phyloP scores from a whole-genome alignment of 23 tunicate genomes.

The Oikopleura dioica region DNA sequence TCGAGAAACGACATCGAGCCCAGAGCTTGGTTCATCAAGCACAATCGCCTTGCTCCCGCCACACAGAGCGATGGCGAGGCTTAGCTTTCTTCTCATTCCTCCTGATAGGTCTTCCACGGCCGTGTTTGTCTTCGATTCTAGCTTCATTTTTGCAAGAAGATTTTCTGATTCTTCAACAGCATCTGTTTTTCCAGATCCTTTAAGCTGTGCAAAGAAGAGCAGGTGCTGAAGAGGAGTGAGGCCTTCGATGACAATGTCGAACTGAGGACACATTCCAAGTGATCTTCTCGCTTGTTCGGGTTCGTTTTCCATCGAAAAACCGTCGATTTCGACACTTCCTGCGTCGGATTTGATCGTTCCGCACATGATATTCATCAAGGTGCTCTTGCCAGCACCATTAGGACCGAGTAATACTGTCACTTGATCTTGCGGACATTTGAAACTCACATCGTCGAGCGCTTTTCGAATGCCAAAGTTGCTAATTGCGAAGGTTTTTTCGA shows the following conservation, averaged over 20 bases:
- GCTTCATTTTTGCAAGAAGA: background rate
- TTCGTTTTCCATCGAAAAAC: slow-evolving; percentile 10
- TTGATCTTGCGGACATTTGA: slow-evolving; percentile 1
- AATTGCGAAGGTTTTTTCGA: too few relatives aligned
- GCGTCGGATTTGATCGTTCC: too few relatives aligned
- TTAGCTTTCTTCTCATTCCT: background rate
- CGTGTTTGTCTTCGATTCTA: slow-evolving; percentile 4
- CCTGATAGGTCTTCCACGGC: slow-evolving; percentile 8
- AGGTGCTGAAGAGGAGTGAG: slow-evolving; percentile 21
- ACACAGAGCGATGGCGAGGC: background rate
- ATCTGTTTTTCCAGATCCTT: background rate
- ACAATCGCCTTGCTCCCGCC: background rate
- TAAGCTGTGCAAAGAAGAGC: slow-evolving; percentile 16
- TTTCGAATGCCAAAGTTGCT: too few relatives aligned
- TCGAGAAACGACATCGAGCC: slow-evolving; percentile 79
- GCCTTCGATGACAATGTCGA: slow-evolving; percentile 15
- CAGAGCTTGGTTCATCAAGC: slow-evolving; percentile 6
- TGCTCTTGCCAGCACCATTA: slow-evolving; percentile 21
- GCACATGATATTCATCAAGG: slow-evolving; percentile 18
- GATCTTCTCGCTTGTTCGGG: slow-evolving; percentile 15
- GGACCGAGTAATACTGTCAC: slow-evolving; percentile 16
- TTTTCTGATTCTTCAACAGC: background rate
- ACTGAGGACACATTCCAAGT: slow-evolving; percentile 24
- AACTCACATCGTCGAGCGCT: slow-evolving; percentile 15
- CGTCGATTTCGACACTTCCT: too few relatives aligned